These are phyloP conservation scores for Phengaris alcon DNA, from an alignment of 2,888 invertebrate genomes.

Conservation along the genomic window DNA sequence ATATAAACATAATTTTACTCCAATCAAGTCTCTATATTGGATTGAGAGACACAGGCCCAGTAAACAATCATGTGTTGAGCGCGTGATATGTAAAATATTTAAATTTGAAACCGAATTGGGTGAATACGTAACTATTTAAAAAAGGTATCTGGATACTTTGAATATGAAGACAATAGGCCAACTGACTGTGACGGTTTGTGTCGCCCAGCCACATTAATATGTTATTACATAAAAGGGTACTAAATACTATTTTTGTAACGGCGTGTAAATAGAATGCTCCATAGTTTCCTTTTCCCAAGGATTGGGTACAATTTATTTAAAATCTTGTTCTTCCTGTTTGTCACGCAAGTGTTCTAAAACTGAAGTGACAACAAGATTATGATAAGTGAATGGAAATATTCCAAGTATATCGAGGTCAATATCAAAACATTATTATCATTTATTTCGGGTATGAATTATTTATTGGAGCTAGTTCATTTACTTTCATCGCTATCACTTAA, in stretches of 20 bases:
- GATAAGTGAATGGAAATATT: constrained; percentile 26
- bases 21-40: neutral
- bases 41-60: neutral
- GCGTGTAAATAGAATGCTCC: neutral
- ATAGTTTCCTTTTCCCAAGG: too few species aligned
- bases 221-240: constrained; percentile 1
- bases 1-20: neutral
- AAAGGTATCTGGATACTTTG: constrained; percentile 5
- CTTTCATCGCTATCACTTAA: constrained; percentile 69
- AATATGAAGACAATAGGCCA: neutral
- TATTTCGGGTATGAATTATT: constrained; percentile 65
- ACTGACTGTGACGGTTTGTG: constrained; percentile 14
- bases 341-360: neutral
- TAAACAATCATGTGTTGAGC: neutral
- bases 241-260: neutral
- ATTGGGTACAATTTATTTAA: neutral
- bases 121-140: constrained; percentile 13
- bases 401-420: constrained; percentile 59
- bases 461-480: constrained; percentile 62
- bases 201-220: constrained; percentile 13
- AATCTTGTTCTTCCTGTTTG: neutral
- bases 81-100: constrained; percentile 14
- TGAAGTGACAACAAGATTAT: constrained; percentile 23
- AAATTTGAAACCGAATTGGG: constrained; percentile 1
- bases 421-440: constrained; percentile 65